A percentile compares a stretch with the other conserved stretches of the same genome.
phyloP scores from a whole-genome alignment of 2,888 invertebrate genomes.

The Camptogramma bilineatum region DNA sequence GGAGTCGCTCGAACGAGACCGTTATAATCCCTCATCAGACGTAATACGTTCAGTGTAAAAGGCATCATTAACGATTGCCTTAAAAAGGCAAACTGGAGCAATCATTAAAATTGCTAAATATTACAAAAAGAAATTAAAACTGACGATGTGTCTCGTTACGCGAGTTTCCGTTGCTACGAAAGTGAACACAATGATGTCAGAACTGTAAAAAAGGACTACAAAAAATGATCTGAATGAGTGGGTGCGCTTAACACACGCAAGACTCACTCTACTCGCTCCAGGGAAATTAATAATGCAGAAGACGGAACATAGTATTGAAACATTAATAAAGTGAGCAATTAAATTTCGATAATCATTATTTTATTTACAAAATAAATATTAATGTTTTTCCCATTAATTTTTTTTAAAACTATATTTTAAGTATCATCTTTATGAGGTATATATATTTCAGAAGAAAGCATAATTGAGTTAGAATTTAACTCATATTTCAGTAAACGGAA shows the following conservation, averaged over 20 bases:
- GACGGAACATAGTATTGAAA: constrained; percentile 59
- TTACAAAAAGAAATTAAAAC: constrained; percentile 77
- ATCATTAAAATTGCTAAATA: constrained; percentile 82
- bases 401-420: background rate
- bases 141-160: constrained; percentile 76
- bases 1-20: constrained; percentile 68
- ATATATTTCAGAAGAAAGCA: too few species aligned
- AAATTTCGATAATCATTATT: background rate
- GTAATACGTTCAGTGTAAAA: constrained; percentile 79
- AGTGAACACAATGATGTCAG: constrained; percentile 81
- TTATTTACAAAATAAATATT: too few species aligned
- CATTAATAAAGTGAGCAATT: constrained; percentile 4
- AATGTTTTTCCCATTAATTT: background rate
- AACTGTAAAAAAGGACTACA: constrained; percentile 72
- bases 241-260: constrained; percentile 65
- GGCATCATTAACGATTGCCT: constrained; percentile 83
- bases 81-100: constrained; percentile 83
- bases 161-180: constrained; percentile 82
- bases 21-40: constrained; percentile 81
- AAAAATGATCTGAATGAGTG: constrained; percentile 76
- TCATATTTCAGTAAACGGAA: constrained; percentile 2
- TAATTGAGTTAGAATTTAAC: background rate
- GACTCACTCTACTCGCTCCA: constrained; percentile 47
- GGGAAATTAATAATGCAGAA: constrained; percentile 56
- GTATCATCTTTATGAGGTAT: background rate